phyloP scores from a whole-genome alignment of 2,113 vertebrate genomes.

The Coracopsis vasa region DNA sequence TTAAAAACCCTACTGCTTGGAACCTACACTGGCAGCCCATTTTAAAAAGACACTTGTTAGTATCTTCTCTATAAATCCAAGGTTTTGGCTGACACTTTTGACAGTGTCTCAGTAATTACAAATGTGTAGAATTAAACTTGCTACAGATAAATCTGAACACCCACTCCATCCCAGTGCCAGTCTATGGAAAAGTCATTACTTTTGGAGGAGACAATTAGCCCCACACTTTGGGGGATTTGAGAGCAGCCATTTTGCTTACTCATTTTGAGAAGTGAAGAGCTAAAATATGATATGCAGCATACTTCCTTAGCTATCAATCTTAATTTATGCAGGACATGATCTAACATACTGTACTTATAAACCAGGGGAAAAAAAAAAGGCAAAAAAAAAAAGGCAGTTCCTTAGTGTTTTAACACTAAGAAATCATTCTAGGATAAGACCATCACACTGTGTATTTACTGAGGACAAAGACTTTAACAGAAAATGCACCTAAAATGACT shows the following conservation, averaged over 20 bases:
- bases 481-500: not conserved
- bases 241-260: not conserved
- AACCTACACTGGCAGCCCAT: not conserved
- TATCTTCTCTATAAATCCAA: slow-evolving; percentile 8
- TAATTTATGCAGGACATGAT: slow-evolving; percentile 6
- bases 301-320: not conserved
- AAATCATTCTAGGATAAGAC: not conserved
- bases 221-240: not conserved
- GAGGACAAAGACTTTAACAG: not conserved
- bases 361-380: not conserved
- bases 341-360: not conserved
- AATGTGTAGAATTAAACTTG: slow-evolving; percentile 1
- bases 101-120: slow-evolving; percentile 2
- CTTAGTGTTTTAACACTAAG: not conserved
- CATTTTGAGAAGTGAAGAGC: not conserved
- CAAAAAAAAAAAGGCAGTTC: not conserved
- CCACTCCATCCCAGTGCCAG: not conserved
- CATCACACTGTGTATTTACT: not conserved
- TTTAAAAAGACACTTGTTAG: not conserved
- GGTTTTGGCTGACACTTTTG: slow-evolving; percentile 2
- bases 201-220: slow-evolving; percentile 1
- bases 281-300: not conserved
- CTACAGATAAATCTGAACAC: slow-evolving; percentile 22
- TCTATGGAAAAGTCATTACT: slow-evolving; percentile 5
- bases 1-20: not conserved